Evolutionary conservation across 2,888 invertebrate species (phyloP).

Genomic region (Automeris io): DNA sequence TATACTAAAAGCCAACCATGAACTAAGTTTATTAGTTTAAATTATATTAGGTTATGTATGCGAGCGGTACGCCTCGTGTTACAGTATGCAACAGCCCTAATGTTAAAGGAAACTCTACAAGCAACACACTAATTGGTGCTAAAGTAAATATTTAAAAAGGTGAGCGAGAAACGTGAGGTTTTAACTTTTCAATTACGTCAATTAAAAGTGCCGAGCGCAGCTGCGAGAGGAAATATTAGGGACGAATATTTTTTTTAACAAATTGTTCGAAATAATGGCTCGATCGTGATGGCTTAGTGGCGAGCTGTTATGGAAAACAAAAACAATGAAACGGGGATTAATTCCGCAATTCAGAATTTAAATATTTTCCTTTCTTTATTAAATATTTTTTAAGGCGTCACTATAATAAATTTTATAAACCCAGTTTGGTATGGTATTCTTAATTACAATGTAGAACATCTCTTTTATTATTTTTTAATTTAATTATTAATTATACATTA

Average conservation of each 20-base stretch:
- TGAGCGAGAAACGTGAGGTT: constrained; percentile 53
- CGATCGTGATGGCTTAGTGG: not conserved
- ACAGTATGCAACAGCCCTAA: constrained; percentile 17
- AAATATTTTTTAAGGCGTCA: too few species aligned
- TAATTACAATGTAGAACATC: too few species aligned
- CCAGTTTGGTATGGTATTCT: too few species aligned
- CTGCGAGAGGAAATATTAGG: constrained; percentile 28
- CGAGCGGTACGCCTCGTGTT: not conserved
- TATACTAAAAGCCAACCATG: too few species aligned
- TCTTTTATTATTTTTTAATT: too few species aligned
- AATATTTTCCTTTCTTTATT: too few species aligned
- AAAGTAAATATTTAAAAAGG: constrained; percentile 72
- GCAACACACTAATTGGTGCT: constrained; percentile 65
- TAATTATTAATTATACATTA: too few species aligned
- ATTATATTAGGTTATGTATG: too few species aligned
- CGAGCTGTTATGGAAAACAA: not conserved
- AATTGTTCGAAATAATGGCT: constrained; percentile 7
- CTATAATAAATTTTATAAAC: too few species aligned
- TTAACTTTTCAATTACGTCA: constrained; percentile 68
- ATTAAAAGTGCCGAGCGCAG: constrained; percentile 50
- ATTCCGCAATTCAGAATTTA: not conserved
- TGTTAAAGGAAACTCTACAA: constrained; percentile 44
- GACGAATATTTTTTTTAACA: constrained; percentile 1
- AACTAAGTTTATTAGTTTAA: too few species aligned
- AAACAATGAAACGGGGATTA: not conserved